Evolutionary conservation across 2,888 invertebrate species (phyloP).

Genomic region (Bombylius discolor): DNA sequence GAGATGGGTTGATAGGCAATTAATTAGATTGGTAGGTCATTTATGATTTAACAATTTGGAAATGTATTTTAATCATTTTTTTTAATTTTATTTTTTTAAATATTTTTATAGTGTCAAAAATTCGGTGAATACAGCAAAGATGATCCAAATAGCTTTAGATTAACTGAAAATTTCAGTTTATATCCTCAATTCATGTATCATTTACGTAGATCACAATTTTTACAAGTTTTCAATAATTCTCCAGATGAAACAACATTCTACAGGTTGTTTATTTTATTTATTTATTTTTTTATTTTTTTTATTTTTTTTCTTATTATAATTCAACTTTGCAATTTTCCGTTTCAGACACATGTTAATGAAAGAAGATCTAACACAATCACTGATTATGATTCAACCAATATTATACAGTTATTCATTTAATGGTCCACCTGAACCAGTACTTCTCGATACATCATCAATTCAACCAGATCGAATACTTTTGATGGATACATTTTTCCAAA

Average conservation of each 20-base stretch:
- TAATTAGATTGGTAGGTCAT: conserved; percentile 73
- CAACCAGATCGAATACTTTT: conserved; percentile 93
- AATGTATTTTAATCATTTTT: neutral
- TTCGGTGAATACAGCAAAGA: conserved; percentile 98
- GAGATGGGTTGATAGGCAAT: conserved; percentile 96
- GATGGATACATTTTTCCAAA: conserved; percentile 99
- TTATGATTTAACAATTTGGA: neutral
- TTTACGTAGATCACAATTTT: conserved; percentile 90
- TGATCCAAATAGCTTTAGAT: conserved; percentile 89
- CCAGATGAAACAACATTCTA: conserved; percentile 99
- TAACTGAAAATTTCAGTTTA: conserved; percentile 92
- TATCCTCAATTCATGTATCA: conserved; percentile 99
- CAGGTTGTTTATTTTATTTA: conserved; percentile 45
- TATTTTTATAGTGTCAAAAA: conserved; percentile 76
- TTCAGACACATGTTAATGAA: conserved; percentile 88
- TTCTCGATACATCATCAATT: conserved; percentile 94
- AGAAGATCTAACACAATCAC: conserved; percentile 91
- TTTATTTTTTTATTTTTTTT: conserved; percentile 3
- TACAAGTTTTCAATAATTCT: conserved; percentile 99
- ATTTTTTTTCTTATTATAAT: conserved; percentile 5
- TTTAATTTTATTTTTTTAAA: conserved; percentile 8
- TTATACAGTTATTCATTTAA: conserved; percentile 97
- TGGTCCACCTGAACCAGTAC: conserved; percentile 92
- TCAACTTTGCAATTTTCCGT: too few species aligned
- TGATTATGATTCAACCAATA: conserved; percentile 99